A percentile compares a stretch with the other conserved stretches of the same genome.
Evolutionary conservation across 2,797 vertebrate species (phyloP).

Genomic region (Synaphobranchus kaupii): DNA sequence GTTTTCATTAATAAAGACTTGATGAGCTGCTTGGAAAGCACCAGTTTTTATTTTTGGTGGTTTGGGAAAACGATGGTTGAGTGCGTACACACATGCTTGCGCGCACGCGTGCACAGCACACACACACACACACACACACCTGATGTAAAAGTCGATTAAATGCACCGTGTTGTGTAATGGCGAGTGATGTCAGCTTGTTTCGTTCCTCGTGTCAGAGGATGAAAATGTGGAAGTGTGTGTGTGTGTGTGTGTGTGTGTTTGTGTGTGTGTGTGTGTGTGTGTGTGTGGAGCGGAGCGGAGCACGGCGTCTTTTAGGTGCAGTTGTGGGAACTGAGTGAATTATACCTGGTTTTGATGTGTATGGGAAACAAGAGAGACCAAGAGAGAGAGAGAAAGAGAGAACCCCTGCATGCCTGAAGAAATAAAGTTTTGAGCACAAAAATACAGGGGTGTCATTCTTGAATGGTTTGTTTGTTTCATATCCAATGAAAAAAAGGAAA

Average conservation of each 20-base stretch:
- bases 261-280: too few relatives aligned
- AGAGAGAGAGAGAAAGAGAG: background rate
- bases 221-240: conserved; percentile 48
- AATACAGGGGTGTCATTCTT: background rate
- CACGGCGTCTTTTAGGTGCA: conserved; percentile 56
- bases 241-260: conserved; percentile 21
- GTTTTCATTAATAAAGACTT: background rate
- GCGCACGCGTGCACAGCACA: background rate
- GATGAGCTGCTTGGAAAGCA: background rate
- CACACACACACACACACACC: background rate
- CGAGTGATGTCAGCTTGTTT: background rate
- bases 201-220: background rate
- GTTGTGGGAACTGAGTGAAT: conserved; percentile 68
- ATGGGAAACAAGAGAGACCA: conserved; percentile 41
- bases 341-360: conserved; percentile 67
- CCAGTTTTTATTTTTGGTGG: background rate
- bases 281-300: conserved; percentile 40
- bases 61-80: too few relatives aligned
- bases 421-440: background rate
- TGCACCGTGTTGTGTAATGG: background rate
- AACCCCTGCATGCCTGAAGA: background rate
- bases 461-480: conserved; percentile 11
- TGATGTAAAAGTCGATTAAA: background rate
- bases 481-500: background rate
- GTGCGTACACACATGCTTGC: background rate